Evolutionary conservation across 2,797 vertebrate genomes (phyloP), one percentile per base, ranked within the genome.

Genomic region (Clarias pachynema): DNA sequence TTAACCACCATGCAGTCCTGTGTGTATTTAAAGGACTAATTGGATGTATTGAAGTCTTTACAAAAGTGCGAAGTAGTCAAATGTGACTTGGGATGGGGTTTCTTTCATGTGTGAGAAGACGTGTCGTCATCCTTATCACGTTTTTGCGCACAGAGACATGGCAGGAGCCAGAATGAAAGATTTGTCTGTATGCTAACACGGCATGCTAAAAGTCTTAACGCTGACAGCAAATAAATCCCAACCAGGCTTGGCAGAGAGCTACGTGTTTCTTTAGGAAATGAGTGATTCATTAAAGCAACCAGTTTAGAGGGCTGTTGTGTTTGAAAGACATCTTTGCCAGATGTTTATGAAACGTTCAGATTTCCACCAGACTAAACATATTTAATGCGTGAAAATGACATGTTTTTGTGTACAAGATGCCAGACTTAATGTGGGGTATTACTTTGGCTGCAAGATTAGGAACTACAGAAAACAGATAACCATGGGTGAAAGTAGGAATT

Each of bases 11-110:
- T 40, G 31, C 49, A 40, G 31, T 66, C 18, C 8, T 37, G 40
- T 74, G 70, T 37, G 81, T n/a, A 22, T 37, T 78, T 15, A 62
- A 26, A 44, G 16, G 20, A 15, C 20, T 49, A 29, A 29, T 59
- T 56, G 63, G 37, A 3, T 59, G 62, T 63, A 69, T 26, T 82
- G 44, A 72, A 78, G 56, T 37, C 65, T 63, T 79, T 12, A 40
- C n/a, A 31, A 40, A n/a, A 68, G 72, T 82, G 24, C 15, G 44
- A 2, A 18, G 4, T 53, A 66, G 44, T 62, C 26, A 63, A 44
- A 65, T 3, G 29, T 53, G 49, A 37, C 34, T 7, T 1, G 1
- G 53, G 75, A 59, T 5, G 34, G 29, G 29, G n/a, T 24, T 49
- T 49, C 40, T 20, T 78, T 78, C 29, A 57, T 57, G 8, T 20